Base-by-base conservation (phyloP, 2,797 vertebrate genomes). In the Staurois parvus region DNA sequence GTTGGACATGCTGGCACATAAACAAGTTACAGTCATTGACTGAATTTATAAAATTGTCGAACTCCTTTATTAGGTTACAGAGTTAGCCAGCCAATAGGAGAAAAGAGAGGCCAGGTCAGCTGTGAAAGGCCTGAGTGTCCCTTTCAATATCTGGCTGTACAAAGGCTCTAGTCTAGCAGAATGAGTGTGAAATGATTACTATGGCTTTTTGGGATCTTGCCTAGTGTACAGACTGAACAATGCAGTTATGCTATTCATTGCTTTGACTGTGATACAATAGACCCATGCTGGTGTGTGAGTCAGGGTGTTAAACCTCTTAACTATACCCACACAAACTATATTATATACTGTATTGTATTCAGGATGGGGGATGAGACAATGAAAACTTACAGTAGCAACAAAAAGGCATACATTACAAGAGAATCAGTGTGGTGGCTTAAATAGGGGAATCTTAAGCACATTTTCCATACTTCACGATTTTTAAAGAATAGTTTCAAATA, bases 101-200 rank as follows among this genome's bases (percentile, higher is more conserved):
- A 64, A 68, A 52, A 81, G 64, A 56, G 59, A 76, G 66, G 30
- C 84, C 64, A 40, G 72, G 84, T 85, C 77, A 79, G 59, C 76
- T 79, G 76, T 84, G 26, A 84, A 79, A 66, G 28, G 59, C 83
- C 28, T 26, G 45, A 76, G 69, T 34, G 56, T 28, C 76, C 40
- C 40, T 52, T 69, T 75, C 45, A 69, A 30, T 74, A 75, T 80
- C 13, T 79, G 59, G 34, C 42, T 66, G 29, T 78, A 64, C 69
- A 79, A 85, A 85, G 52, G 69, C 32, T 64, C 67, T 79, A 78
- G 83, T 75, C 73, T 77, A 70, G 74, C 75, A 84, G 75, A 73
- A 79, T 67, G 70, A 79, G 84, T 59, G 84, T 81, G 77, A 85
- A 81, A 75, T 79, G 32, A 80, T 80, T 56, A 85, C 76, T 69